phyloP scores from a whole-genome alignment of 92 coral and sea anemone species.

The Epizoanthus rinbou region DNA sequence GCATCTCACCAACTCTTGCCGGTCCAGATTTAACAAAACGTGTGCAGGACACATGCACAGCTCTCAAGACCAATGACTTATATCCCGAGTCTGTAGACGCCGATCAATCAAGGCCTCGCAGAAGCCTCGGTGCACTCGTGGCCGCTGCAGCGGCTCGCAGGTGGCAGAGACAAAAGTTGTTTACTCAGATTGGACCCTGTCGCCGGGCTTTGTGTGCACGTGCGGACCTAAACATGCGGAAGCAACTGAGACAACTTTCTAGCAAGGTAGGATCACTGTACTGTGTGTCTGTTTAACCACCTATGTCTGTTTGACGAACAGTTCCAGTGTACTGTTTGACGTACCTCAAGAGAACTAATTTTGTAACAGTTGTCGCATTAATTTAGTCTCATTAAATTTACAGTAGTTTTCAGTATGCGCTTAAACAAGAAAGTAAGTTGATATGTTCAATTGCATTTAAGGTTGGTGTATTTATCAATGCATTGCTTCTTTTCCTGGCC shows the following conservation, averaged over 20 bases:
- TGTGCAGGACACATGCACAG: conserved; percentile 78
- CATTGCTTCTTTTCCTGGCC: no score
- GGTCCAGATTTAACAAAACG: conserved; percentile 86
- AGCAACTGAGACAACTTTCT: conserved; percentile 85
- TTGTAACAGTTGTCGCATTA: no score
- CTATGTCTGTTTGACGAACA: no score
- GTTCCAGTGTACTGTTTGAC: no score
- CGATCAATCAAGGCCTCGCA: conserved; percentile 21
- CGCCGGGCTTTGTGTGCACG: conserved; percentile 98
- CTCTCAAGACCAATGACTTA: conserved; percentile 28
- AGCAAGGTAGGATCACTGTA: conserved; percentile 66
- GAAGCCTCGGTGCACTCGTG: conserved; percentile 81
- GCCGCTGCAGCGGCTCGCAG: conserved; percentile 91
- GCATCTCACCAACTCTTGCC: conserved; percentile 85
- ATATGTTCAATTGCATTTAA: no score
- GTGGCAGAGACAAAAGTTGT: conserved; percentile 74
- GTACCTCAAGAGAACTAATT: no score
- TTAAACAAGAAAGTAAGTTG: no score
- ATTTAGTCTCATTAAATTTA: no score
- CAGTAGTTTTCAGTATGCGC: no score
- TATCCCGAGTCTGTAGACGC: conserved; percentile 50
- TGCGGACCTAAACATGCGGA: conserved; percentile 87
- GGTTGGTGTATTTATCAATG: no score
- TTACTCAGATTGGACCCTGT: conserved; percentile 94
- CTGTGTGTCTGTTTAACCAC: no score